phyloP scores from a whole-genome alignment of 2,113 vertebrate genomes.

The Urocitellus parryii region DNA sequence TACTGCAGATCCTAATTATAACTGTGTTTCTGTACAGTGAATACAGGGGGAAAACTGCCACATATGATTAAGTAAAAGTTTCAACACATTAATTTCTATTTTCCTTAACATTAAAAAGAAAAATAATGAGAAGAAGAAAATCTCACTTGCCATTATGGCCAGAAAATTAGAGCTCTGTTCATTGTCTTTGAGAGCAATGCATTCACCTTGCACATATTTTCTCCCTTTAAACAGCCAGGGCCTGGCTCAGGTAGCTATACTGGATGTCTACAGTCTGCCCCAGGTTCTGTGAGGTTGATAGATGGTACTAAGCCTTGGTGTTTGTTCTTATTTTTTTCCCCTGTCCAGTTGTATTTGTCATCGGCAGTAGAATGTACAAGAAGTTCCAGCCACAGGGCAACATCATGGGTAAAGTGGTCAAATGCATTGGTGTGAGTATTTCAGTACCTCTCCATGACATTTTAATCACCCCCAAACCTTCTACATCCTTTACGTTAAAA shows the following conservation, averaged over 20 bases:
- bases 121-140: background rate
- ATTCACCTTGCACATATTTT: background rate
- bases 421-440: slow-evolving; percentile 94
- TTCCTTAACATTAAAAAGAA: background rate
- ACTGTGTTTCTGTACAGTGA: background rate
- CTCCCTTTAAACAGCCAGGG: background rate
- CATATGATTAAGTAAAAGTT: background rate
- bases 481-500: background rate
- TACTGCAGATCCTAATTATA: background rate
- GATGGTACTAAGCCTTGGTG: background rate
- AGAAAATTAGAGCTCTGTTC: background rate
- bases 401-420: slow-evolving; percentile 91
- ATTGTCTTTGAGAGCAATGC: background rate
- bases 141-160: background rate
- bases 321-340: background rate
- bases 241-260: background rate
- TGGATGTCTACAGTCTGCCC: background rate
- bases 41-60: background rate
- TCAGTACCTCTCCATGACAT: background rate
- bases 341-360: slow-evolving; percentile 92
- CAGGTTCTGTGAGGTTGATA: background rate
- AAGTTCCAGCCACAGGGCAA: slow-evolving; percentile 95
- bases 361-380: slow-evolving; percentile 94
- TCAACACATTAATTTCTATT: background rate
- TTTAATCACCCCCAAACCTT: background rate